Evolutionary conservation across 2,113 vertebrate genomes (phyloP).

Genomic region (Misgurnus anguillicaudatus): DNA sequence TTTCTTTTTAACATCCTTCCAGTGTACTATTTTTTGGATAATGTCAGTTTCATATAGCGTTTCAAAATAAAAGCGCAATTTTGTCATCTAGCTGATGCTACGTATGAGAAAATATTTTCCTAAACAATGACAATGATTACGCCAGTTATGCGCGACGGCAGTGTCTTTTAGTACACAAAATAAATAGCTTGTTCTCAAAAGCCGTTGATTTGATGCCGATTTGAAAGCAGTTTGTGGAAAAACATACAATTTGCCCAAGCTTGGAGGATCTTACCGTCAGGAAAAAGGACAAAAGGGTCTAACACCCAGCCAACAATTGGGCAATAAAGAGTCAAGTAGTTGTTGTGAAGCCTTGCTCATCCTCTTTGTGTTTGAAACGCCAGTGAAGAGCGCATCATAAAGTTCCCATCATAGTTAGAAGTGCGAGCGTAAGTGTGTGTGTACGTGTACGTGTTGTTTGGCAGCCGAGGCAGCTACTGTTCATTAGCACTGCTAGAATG

Average conservation of each 20-base stretch:
- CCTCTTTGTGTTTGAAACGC: constrained; percentile 64
- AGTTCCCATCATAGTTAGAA: constrained; percentile 66
- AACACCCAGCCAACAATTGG: constrained; percentile 29
- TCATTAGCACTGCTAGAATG: constrained; percentile 78
- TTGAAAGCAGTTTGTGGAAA: constrained; percentile 12
- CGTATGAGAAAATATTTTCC: constrained; percentile 15
- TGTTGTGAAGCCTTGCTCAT: constrained; percentile 55
- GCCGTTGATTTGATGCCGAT: constrained; percentile 31
- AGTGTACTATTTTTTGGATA: not conserved
- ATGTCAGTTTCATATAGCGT: constrained; percentile 11
- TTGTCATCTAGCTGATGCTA: constrained; percentile 4
- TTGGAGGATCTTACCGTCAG: constrained; percentile 27
- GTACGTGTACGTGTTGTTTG: constrained; percentile 39
- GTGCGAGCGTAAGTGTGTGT: constrained; percentile 36
- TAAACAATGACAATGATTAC: constrained; percentile 27
- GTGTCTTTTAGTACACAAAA: constrained; percentile 11
- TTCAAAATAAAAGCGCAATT: constrained; percentile 18
- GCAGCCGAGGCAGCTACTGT: constrained; percentile 57
- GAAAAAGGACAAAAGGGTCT: constrained; percentile 44
- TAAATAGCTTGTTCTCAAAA: constrained; percentile 21
- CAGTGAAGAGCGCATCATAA: constrained; percentile 56
- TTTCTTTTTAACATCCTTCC: not conserved
- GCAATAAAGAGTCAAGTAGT: constrained; percentile 47
- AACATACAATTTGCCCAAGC: constrained; percentile 32
- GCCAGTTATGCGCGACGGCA: not conserved